Evolutionary conservation across 2,888 invertebrate species (phyloP).

Genomic region (Steinernema carpocapsae): DNA sequence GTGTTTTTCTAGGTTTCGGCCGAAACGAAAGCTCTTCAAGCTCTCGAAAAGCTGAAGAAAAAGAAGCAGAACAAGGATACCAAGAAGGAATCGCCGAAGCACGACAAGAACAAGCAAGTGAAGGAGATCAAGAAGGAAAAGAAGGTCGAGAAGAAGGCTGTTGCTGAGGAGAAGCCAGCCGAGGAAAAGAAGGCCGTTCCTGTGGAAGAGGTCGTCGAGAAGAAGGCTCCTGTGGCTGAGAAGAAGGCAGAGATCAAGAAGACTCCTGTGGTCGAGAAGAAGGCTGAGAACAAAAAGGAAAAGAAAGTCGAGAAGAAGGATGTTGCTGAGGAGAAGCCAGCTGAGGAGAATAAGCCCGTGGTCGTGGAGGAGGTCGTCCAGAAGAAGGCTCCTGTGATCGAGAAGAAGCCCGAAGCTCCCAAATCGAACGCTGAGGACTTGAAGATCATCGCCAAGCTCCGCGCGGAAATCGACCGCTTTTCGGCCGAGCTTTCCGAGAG

Average conservation of each 20-base stretch:
- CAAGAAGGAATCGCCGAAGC: background rate
- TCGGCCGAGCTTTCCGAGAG: background rate
- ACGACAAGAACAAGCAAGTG: background rate
- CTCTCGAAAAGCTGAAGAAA: background rate
- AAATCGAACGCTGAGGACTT: background rate
- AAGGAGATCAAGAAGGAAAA: background rate
- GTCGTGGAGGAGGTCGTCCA: background rate
- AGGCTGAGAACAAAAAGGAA: background rate
- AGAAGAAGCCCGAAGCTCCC: background rate
- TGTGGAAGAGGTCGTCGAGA: background rate
- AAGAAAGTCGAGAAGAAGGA: background rate
- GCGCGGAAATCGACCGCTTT: background rate
- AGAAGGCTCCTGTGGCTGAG: background rate
- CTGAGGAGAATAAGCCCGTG: background rate
- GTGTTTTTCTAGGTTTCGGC: background rate
- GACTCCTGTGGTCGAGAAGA: background rate
- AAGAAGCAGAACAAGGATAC: conserved; percentile 1
- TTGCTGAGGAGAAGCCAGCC: no score
- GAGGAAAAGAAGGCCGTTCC: background rate
- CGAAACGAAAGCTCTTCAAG: background rate
- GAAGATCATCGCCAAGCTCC: background rate
- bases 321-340: background rate
- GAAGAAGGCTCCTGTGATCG: background rate
- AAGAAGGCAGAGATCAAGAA: background rate
- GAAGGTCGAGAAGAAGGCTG: background rate